phyloP scores from a whole-genome alignment of 2,797 vertebrate genomes.

The Emys orbicularis region DNA sequence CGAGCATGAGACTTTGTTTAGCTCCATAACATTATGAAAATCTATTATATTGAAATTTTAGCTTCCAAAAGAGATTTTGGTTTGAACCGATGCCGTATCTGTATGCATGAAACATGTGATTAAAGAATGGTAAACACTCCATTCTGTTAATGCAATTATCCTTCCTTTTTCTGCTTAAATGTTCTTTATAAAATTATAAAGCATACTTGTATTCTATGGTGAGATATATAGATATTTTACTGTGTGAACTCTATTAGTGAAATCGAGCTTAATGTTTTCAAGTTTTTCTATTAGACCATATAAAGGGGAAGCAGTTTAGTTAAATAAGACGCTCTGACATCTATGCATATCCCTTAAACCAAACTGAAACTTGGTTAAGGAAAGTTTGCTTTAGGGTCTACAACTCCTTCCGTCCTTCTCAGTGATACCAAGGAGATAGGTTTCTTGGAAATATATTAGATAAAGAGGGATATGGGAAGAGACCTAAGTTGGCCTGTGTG shows the following conservation, averaged over 20 bases:
- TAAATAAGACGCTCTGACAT: background rate
- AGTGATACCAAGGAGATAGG: no score
- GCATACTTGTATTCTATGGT: background rate
- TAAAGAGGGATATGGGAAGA: background rate
- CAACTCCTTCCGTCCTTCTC: no score
- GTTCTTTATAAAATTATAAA: background rate
- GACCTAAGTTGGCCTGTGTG: background rate
- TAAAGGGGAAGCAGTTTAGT: no score
- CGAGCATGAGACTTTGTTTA: conserved; percentile 12
- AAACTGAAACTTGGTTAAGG: background rate
- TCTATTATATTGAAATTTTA: conserved; percentile 21
- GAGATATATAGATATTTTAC: background rate
- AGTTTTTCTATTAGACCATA: background rate
- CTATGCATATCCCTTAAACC: background rate
- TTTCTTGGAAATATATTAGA: background rate
- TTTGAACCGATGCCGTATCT: background rate
- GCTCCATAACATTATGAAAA: background rate
- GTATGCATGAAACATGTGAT: background rate
- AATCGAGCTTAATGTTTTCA: background rate
- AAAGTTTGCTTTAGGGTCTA: background rate
- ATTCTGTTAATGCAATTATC: background rate
- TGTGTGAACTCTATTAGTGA: background rate
- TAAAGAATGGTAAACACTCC: background rate
- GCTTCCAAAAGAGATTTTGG: conserved; percentile 6
- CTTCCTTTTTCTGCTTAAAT: background rate